Conservation (phyloP, 2,797 vertebrate species). For the Sparus aurata region DNA sequence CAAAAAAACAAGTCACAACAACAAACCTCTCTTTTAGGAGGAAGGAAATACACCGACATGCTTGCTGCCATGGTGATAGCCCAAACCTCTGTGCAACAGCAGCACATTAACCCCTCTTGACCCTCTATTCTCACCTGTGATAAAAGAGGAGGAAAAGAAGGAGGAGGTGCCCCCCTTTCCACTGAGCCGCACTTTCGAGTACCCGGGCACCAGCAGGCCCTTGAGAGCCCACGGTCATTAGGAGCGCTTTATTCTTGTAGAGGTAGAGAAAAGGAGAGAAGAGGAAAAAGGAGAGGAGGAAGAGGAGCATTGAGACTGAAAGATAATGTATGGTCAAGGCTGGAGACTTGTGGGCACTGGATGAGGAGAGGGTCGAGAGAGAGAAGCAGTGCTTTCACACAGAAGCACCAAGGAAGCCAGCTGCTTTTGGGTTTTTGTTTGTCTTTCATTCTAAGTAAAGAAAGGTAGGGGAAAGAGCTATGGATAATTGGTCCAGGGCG, state of each 20-base stretch:
- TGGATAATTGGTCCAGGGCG: conserved; percentile 77
- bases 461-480: conserved; percentile 70
- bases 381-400: conserved; percentile 69
- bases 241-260: conserved; percentile 87
- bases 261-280: conserved; percentile 69
- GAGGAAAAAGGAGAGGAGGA: conserved; percentile 70
- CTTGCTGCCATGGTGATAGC: conserved; percentile 83
- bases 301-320: conserved; percentile 75
- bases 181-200: conserved; percentile 79
- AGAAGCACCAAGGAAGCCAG: conserved; percentile 71
- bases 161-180: conserved; percentile 75
- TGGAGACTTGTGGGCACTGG: conserved; percentile 77
- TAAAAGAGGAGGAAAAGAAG: conserved; percentile 84
- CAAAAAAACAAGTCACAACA: conserved; percentile 74
- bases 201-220: conserved; percentile 87
- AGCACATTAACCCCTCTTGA: conserved; percentile 90
- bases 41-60: conserved; percentile 66
- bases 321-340: conserved; percentile 81
- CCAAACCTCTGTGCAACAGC: conserved; percentile 84
- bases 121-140: conserved; percentile 90
- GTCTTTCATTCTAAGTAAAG: conserved; percentile 76
- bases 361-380: conserved; percentile 77
- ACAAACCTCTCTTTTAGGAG: conserved; percentile 67
- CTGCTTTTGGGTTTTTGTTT: conserved; percentile 84
- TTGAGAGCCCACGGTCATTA: conserved; percentile 85